phyloP scores from a whole-genome alignment of 2,113 vertebrate species.

The Plotosus lineatus region DNA sequence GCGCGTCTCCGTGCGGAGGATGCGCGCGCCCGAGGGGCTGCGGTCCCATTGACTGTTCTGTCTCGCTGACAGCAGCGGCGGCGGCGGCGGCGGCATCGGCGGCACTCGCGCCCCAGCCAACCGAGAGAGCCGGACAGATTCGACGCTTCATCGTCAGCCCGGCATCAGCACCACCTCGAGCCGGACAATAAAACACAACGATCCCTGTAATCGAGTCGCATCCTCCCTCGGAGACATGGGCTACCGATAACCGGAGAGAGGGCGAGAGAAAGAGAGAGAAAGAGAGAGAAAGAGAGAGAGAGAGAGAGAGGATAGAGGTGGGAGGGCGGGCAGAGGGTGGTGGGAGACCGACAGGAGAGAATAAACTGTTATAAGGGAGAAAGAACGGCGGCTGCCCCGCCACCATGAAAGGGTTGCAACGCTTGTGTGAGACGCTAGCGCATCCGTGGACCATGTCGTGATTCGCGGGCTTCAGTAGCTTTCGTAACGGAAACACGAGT shows the following conservation, averaged over 20 bases:
- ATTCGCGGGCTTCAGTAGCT: slow-evolving; percentile 72
- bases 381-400: slow-evolving; percentile 74
- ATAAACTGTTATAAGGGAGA: slow-evolving; percentile 62
- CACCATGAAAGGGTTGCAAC: slow-evolving; percentile 82
- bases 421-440: slow-evolving; percentile 72
- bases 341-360: slow-evolving; percentile 67
- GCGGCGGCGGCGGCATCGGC: slow-evolving; percentile 72
- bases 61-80: slow-evolving; percentile 78
- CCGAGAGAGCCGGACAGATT: slow-evolving; percentile 69
- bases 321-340: slow-evolving; percentile 58
- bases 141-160: slow-evolving; percentile 64
- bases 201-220: slow-evolving; percentile 50
- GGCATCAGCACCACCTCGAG: slow-evolving; percentile 45
- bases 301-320: slow-evolving; percentile 70
- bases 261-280: slow-evolving; percentile 72
- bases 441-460: slow-evolving; percentile 82
- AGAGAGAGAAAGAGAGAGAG: slow-evolving; percentile 73
- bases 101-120: slow-evolving; percentile 55
- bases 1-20: slow-evolving; percentile 66
- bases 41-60: slow-evolving; percentile 82
- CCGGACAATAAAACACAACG: slow-evolving; percentile 52
- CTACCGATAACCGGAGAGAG: slow-evolving; percentile 75
- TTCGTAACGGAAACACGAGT: slow-evolving; percentile 71
- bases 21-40: slow-evolving; percentile 77
- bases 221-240: slow-evolving; percentile 76